Conservation (phyloP, 2,888 invertebrate genomes). For the Panopea generosa region DNA sequence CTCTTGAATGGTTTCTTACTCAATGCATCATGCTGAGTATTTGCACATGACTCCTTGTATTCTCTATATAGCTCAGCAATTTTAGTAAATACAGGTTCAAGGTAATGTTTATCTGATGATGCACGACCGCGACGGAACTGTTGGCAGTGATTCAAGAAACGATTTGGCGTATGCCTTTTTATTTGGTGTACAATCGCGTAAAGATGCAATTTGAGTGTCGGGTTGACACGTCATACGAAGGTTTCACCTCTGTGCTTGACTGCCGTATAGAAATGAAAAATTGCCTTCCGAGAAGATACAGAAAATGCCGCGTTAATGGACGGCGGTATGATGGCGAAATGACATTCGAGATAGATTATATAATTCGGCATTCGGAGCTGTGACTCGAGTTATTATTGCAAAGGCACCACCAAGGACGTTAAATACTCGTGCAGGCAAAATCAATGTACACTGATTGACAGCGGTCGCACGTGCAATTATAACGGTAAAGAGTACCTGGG, state of each 20-base stretch:
- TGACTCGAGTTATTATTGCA: conserved; percentile 67
- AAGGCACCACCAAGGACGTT: conserved; percentile 28
- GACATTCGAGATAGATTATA: conserved; percentile 66
- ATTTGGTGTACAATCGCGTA: conserved; percentile 59
- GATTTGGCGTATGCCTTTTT: too few relatives aligned
- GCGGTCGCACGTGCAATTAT: conserved; percentile 48
- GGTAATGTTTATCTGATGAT: not conserved
- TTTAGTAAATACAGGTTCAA: not conserved
- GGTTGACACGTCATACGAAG: conserved; percentile 75
- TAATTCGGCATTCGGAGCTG: conserved; percentile 76
- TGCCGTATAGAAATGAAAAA: conserved; percentile 35
- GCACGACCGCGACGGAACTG: not conserved
- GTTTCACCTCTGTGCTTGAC: conserved; percentile 41
- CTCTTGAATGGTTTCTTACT: not conserved
- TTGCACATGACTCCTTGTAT: not conserved
- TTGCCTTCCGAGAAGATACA: conserved; percentile 49
- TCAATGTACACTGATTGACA: conserved; percentile 46
- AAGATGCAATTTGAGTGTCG: conserved; percentile 68
- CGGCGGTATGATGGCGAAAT: conserved; percentile 59
- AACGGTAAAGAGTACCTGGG: conserved; percentile 47
- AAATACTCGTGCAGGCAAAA: conserved; percentile 40
- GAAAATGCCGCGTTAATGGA: conserved; percentile 53
- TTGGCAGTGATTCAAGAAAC: not conserved
- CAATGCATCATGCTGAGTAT: not conserved
- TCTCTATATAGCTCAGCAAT: not conserved